phyloP scores from a whole-genome alignment of 1,140 invertebrate species.

The Nylanderia fulva region DNA sequence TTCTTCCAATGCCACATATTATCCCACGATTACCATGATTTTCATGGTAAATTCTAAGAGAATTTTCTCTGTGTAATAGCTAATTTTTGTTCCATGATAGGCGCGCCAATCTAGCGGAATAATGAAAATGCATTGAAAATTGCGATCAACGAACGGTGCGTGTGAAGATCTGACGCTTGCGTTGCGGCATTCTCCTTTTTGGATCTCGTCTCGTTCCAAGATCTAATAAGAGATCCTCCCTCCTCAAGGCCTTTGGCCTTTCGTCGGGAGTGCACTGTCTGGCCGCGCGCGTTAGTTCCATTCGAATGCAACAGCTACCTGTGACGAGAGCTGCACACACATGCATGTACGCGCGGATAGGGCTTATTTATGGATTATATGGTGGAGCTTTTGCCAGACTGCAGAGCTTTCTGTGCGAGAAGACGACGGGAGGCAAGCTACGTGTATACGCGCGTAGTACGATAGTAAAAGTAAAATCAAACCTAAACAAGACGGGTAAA shows the following conservation, averaged over 20 bases:
- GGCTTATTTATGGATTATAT: slow-evolving; percentile 81
- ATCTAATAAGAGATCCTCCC: slow-evolving; percentile 77
- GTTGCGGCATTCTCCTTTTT: slow-evolving; percentile 18
- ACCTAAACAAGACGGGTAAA: background rate
- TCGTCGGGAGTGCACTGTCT: slow-evolving; percentile 73
- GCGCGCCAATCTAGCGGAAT: background rate
- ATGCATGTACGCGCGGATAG: slow-evolving; percentile 58
- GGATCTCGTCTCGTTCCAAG: slow-evolving; percentile 64
- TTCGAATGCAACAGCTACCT: slow-evolving; percentile 39
- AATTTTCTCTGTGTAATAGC: no score
- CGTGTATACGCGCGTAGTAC: slow-evolving; percentile 32
- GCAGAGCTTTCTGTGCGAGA: slow-evolving; percentile 36
- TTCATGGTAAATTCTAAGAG: no score
- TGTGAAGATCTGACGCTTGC: background rate
- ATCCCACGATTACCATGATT: no score
- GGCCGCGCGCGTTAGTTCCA: background rate
- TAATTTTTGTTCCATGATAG: background rate
- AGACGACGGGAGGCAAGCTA: slow-evolving; percentile 52
- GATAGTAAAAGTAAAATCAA: slow-evolving; percentile 18
- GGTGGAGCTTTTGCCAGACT: slow-evolving; percentile 73
- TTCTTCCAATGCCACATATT: no score
- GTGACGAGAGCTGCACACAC: slow-evolving; percentile 37
- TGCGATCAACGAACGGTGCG: no score
- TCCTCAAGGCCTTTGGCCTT: slow-evolving; percentile 79
- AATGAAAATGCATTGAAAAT: background rate